Base-by-base conservation (phyloP, 2,888 invertebrate genomes). In the Heliothis peltigera region DNA sequence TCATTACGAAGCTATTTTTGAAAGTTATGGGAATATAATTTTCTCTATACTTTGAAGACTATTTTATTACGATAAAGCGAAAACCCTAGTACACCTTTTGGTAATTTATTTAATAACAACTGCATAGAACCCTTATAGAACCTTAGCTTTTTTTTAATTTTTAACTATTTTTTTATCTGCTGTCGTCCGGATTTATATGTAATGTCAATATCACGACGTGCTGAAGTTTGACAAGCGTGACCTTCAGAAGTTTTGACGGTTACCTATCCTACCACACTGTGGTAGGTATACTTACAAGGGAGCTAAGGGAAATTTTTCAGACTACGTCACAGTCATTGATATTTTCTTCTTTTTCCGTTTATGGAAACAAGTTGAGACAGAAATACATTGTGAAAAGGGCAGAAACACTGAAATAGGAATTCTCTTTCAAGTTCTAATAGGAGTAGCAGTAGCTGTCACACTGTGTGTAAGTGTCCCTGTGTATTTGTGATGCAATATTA, bases 401-500 rank as follows among this genome's bases (percentile, higher is more conserved):
- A 19, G 57, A 47, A 54, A 58, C 22, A 32, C 39, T 6, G n/a
- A 42, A 35, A 39, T 35, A 35, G 39, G 32, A 43, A 44, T 46
- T 56, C 44, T 62, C 46, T 42, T 49, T 52, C 54, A 28, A 12
- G 42, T 42, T 49, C 47, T 51, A 28, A 12, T 35, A 57, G 35
- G 55, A 53, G 28, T 42, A 48, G 46, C 53, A 49, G 46, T 63
- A 53, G 49, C 58, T 28, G 62, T 61, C 64, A 67, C 52, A 44
- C 55, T 42, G 61, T 54, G 39, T 59, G 77, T 79, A 69, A 80
- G 77, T 76, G 61, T 55, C 21, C 52, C 21, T 70, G 65, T 64
- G 57, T 58, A 66, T 75, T 70, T 72, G 86, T 92, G 90, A 89
- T 90, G 91, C 88, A 93, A 92, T 91, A 84, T 82, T 91, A 89